Evolutionary conservation across 2,888 invertebrate species (phyloP), one percentile per base, ranked within the genome.

Genomic region (Leptinotarsa tumamoca): DNA sequence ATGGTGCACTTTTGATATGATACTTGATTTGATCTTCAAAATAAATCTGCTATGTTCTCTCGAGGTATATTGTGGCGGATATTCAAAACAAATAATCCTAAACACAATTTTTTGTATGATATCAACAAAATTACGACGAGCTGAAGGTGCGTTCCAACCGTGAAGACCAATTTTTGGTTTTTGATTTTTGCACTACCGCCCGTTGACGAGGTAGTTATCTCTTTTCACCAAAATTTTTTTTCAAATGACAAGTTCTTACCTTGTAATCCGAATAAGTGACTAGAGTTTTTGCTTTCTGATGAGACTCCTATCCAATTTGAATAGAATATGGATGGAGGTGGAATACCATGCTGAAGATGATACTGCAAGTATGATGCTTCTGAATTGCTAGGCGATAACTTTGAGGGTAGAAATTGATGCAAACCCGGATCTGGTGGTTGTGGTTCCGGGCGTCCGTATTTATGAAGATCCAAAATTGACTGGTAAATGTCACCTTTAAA

Each of bases 261-360:
- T 90, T 93, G 92, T 58, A 93, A 87, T 79, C 92, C 92, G 81
- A 93, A 91, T 67, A 93, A 87, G 79, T 91, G 91, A 74, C 84
- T 84, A 80, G 86, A 79, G 77, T 80, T 81, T 78, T 88, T 87
- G 56, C 81, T 80, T 69, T 87, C 87, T 2, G 84, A 77, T 10
- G 83, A 78, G 1, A 82, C 58, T 51, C 83, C 84, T 73, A 88
- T 82, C 89, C 89, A 89, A 79, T 86, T 86, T 23, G 85, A 80
- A 77, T 88, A 89, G 18, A 88, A 78, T 67, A 88, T 80, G 4
- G 88, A 84, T 3, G 85, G 83, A 15, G 87, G 80, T 68, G 82
- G 83, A 14, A 83, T 82, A 18, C 83, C 81, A 54, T 84, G 84
- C 71, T 85, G 86, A 7, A 86, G 80, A 71, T 85, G 85, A 74